A percentile compares a stretch with the other conserved stretches of the same genome.
These are phyloP conservation scores for Euschistus heros DNA, from an alignment of 1,140 invertebrate genomes.

Conservation along the genomic window DNA sequence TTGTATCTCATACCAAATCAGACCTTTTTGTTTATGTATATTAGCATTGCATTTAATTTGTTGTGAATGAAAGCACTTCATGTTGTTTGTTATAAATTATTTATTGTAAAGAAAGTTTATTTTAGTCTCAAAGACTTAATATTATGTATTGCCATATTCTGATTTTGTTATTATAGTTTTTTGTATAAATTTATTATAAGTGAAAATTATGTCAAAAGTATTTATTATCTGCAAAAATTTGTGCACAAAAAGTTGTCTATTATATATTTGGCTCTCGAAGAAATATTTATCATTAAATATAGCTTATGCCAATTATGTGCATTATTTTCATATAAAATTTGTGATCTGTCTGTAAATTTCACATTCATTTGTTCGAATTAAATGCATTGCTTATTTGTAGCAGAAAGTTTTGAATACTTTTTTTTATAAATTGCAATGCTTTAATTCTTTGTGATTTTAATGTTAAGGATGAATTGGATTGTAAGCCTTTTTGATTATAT, in stretches of 20 bases:
- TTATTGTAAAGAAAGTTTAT: slow-evolving; percentile 4
- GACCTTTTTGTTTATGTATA: not conserved
- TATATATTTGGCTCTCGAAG: too few species aligned
- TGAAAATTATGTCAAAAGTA: not conserved
- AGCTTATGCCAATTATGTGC: too few species aligned
- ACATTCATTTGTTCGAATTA: slow-evolving; percentile 5
- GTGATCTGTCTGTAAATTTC: not conserved
- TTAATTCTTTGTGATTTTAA: slow-evolving; percentile 17
- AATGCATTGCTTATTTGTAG: slow-evolving; percentile 7
- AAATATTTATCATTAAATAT: too few species aligned
- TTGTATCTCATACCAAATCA: slow-evolving; percentile 4
- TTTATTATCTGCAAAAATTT: not conserved
- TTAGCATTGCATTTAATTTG: slow-evolving; percentile 17
- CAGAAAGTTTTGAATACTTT: not conserved
- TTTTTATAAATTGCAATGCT: slow-evolving; percentile 9
- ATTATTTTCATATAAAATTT: not conserved
- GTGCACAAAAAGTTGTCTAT: not conserved
- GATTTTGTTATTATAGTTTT: not conserved
- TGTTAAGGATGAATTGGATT: not conserved
- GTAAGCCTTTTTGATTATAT: not conserved
- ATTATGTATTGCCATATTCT: not conserved
- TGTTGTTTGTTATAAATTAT: slow-evolving; percentile 9
- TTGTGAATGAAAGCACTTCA: slow-evolving; percentile 1
- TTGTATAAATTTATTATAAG: slow-evolving; percentile 4
- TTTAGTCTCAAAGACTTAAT: slow-evolving; percentile 1